Conservation (phyloP, 2,888 invertebrate species). For the Eupeodes luniger region DNA sequence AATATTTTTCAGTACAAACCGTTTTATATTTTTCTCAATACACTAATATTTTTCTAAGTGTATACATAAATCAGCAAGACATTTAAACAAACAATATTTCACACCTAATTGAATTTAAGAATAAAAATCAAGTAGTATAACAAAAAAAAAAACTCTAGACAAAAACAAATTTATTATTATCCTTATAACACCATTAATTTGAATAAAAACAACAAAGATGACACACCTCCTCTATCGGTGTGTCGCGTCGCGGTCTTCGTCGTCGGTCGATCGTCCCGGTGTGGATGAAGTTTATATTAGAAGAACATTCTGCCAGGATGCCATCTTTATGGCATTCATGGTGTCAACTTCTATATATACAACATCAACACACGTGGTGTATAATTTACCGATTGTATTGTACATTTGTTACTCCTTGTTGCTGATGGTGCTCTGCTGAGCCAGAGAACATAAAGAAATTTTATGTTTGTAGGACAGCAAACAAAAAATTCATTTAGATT, state of each 20-base stretch:
- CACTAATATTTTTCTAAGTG: background rate
- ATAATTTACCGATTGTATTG: background rate
- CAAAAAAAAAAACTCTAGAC: background rate
- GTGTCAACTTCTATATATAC: background rate
- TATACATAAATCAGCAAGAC: constrained; percentile 8
- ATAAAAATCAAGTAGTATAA: background rate
- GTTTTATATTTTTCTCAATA: background rate
- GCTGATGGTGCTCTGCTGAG: background rate
- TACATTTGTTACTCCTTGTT: background rate
- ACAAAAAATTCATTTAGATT: background rate
- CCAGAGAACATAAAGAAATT: background rate
- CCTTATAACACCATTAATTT: constrained; percentile 9
- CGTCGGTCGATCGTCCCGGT: background rate
- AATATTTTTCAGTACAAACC: too few relatives aligned
- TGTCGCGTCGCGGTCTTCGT: too few relatives aligned
- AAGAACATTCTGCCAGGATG: constrained; percentile 15
- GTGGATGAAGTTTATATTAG: background rate
- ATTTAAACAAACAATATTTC: constrained; percentile 9
- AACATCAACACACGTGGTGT: background rate
- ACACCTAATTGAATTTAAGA: constrained; percentile 35
- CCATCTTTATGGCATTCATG: background rate
- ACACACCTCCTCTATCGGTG: background rate
- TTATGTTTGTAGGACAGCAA: background rate
- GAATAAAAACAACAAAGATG: constrained; percentile 7
- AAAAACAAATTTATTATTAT: background rate